A percentile compares a stretch with the other conserved stretches of the same genome.
Evolutionary conservation across 2,113 vertebrate genomes (phyloP).

Genomic region (Chaetodon auriga): DNA sequence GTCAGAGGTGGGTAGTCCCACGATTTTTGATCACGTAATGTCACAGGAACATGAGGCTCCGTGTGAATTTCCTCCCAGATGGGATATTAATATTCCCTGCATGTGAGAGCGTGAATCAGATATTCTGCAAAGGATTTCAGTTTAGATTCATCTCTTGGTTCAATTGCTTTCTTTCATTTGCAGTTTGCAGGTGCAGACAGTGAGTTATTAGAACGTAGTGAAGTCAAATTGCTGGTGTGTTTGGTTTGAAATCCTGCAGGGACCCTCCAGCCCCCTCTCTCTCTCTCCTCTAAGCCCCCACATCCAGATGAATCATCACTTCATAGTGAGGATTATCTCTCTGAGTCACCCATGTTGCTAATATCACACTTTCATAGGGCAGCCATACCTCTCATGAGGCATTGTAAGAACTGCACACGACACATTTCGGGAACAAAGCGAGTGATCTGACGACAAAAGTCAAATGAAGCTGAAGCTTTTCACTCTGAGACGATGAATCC

Average conservation of each 20-base stretch:
- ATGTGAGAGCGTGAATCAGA: background rate
- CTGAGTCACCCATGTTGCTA: slow-evolving; percentile 34
- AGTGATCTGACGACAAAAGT: slow-evolving; percentile 31
- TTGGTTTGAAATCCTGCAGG: slow-evolving; percentile 47
- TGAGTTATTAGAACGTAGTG: slow-evolving; percentile 34
- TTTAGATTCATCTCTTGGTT: slow-evolving; percentile 21
- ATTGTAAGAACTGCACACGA: slow-evolving; percentile 37
- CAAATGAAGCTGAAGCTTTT: slow-evolving; percentile 23
- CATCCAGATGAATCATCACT: slow-evolving; percentile 65
- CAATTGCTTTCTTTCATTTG: slow-evolving; percentile 43
- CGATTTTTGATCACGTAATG: background rate
- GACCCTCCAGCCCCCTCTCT: slow-evolving; percentile 8
- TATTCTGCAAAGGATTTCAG: slow-evolving; percentile 19
- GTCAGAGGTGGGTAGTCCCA: background rate
- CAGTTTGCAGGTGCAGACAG: slow-evolving; percentile 31
- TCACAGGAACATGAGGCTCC: background rate
- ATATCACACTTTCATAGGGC: slow-evolving; percentile 44
- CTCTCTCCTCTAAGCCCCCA: slow-evolving; percentile 35
- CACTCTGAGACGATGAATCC: slow-evolving; percentile 15
- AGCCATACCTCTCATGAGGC: slow-evolving; percentile 3
- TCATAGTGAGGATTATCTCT: slow-evolving; percentile 59
- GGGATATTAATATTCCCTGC: slow-evolving; percentile 17
- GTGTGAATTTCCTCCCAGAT: background rate
- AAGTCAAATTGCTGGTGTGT: slow-evolving; percentile 41
- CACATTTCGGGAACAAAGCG: slow-evolving; percentile 45